Percentiles rank a stretch among this genome's conserved stretches.
Evolutionary conservation across 1,140 invertebrate species (phyloP).

Genomic region (Myzus persicae): DNA sequence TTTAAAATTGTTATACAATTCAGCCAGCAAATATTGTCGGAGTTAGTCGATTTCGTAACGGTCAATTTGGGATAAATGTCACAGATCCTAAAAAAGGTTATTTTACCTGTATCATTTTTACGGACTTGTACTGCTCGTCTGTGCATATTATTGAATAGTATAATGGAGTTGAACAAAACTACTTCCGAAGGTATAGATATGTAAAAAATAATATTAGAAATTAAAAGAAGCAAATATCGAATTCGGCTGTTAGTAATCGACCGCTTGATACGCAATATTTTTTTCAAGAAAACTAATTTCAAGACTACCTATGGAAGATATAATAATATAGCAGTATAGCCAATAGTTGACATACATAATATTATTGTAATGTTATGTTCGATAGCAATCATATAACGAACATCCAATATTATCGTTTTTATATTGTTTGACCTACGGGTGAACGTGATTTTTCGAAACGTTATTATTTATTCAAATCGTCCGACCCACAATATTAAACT

Average conservation of each 20-base stretch:
- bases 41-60: not conserved
- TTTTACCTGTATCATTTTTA: not conserved
- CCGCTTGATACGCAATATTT: not conserved
- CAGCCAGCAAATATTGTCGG: not conserved
- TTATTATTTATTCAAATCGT: conserved; percentile 7
- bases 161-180: not conserved
- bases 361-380: not conserved
- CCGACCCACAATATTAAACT: not conserved
- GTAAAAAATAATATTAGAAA: not conserved
- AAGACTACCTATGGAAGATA: not conserved
- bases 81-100: not conserved
- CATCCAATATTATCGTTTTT: not conserved
- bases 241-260: not conserved
- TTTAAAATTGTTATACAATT: not conserved
- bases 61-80: not conserved
- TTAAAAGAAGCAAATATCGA: not conserved
- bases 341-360: not conserved
- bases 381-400: not conserved
- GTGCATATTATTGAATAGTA: not conserved
- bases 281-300: not conserved
- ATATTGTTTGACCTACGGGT: not conserved
- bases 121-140: not conserved
- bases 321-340: not conserved
- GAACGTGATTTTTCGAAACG: not conserved
- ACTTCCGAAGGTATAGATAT: not conserved